A percentile compares a stretch with the other conserved stretches of the same genome.
phyloP scores from a whole-genome alignment of 1,140 invertebrate species.

The Eueides isabella region DNA sequence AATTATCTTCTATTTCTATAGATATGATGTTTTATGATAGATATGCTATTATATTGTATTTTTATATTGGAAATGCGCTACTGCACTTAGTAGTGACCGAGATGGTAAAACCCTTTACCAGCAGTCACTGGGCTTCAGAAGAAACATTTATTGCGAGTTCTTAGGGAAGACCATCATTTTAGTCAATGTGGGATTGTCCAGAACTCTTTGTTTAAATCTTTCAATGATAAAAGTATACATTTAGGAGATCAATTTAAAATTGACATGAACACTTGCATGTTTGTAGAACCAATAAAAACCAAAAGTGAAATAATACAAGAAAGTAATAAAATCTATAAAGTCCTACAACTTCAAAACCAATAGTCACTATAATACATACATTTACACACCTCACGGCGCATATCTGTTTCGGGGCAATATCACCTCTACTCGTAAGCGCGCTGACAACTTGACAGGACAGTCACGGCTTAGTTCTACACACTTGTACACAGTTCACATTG shows the following conservation, averaged over 20 bases:
- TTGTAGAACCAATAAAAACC: background rate
- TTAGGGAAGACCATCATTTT: background rate
- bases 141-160: conserved; percentile 5
- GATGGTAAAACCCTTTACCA: too few species aligned
- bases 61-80: too few species aligned
- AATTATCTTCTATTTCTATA: too few species aligned
- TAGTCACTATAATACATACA: background rate
- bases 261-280: too few species aligned
- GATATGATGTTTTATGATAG: too few species aligned
- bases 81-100: too few species aligned
- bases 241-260: too few species aligned
- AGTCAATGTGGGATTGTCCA: background rate
- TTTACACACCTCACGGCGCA: conserved; percentile 6
- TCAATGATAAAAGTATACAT: too few species aligned
- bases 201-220: too few species aligned
- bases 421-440: background rate
- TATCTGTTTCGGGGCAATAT: conserved; percentile 4
- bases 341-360: background rate
- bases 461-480: background rate
- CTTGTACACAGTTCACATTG: background rate
- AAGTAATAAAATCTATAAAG: background rate
- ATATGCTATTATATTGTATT: too few species aligned
- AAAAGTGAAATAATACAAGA: background rate
- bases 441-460: background rate
- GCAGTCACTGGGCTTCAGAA: conserved; percentile 3